Evolutionary conservation across 2,797 vertebrate genomes (phyloP).

Genomic region (Nasua narica): DNA sequence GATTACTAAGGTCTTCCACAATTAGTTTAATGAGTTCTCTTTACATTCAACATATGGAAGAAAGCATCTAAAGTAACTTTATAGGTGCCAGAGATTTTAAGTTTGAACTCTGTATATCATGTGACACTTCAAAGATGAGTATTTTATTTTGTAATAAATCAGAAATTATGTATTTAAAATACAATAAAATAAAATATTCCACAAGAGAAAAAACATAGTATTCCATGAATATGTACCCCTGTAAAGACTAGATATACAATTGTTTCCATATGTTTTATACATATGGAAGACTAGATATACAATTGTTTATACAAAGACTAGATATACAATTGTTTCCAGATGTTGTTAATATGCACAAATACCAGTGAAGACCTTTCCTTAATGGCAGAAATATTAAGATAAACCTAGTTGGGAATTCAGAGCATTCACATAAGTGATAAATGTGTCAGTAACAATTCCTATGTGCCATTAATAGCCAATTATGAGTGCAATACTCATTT

Average conservation of each 20-base stretch:
- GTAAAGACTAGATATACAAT: neutral
- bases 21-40: neutral
- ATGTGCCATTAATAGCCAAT: neutral
- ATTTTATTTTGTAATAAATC: neutral
- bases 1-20: neutral
- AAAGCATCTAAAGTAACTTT: neutral
- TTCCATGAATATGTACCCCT: neutral
- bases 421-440: neutral
- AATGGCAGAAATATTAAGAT: neutral
- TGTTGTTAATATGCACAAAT: neutral
- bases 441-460: neutral
- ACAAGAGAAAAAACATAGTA: neutral
- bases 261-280: neutral
- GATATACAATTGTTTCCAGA: neutral
- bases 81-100: neutral
- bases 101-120: neutral
- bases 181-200: neutral
- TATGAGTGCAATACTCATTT: neutral
- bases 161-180: neutral
- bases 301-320: neutral
- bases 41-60: neutral
- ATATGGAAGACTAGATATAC: neutral
- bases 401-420: neutral
- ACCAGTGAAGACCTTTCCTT: neutral
- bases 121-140: neutral